Conservation (phyloP, 2,797 vertebrate species). For the Sphenodon punctatus region DNA sequence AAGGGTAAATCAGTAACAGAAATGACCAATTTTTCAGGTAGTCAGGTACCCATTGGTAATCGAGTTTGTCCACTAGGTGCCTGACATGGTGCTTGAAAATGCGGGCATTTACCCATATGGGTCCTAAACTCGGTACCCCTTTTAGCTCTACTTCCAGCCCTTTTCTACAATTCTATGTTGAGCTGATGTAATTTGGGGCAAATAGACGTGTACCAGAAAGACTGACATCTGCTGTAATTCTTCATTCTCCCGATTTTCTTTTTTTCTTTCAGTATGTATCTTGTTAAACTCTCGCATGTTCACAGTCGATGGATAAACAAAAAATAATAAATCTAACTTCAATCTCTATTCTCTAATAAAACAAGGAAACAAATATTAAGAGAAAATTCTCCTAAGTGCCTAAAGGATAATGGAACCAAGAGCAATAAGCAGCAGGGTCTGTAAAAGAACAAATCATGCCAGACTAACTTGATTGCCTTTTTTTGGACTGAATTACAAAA, state of each 20-base stretch:
- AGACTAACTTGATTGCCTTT: constrained; percentile 28
- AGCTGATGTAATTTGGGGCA: constrained; percentile 11
- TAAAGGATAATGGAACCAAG: neutral
- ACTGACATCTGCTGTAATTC: constrained; percentile 2
- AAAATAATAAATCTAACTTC: constrained; percentile 31
- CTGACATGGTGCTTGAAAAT: too few species aligned
- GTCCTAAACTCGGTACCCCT: too few species aligned
- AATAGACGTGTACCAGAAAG: neutral
- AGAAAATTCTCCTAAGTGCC: neutral
- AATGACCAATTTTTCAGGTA: too few species aligned
- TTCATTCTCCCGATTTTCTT: neutral
- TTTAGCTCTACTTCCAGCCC: neutral
- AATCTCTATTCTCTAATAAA: constrained; percentile 22
- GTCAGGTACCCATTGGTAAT: too few species aligned
- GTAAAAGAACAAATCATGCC: constrained; percentile 53
- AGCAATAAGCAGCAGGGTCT: constrained; percentile 32
- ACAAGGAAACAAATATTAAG: neutral
- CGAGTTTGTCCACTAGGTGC: too few species aligned
- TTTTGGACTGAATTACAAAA: constrained; percentile 46
- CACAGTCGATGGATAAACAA: constrained; percentile 8
- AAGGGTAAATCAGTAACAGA: too few species aligned
- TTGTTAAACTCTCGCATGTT: constrained; percentile 13
- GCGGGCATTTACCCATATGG: too few species aligned
- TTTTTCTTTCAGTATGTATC: neutral
- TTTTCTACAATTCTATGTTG: too few species aligned